Evolutionary conservation across 2,888 invertebrate genomes (phyloP).

Genomic region (Tetranychus truncatus): DNA sequence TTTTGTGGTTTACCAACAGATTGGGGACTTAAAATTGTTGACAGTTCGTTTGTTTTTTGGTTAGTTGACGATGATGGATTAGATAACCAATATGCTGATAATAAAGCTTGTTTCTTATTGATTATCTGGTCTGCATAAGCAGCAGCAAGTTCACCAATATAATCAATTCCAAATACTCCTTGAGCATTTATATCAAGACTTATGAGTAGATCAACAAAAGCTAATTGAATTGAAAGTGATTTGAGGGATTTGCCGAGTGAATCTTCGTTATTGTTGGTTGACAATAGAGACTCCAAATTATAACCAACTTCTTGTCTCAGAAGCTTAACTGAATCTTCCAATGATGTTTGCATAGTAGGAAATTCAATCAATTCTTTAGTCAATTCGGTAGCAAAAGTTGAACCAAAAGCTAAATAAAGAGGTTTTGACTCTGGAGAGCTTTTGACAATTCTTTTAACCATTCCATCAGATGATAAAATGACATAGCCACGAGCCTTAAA

Average conservation of each 20-base stretch:
- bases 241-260: not conserved
- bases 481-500: constrained; percentile 8
- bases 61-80: not conserved
- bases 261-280: not conserved
- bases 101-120: not conserved
- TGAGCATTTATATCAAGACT: not conserved
- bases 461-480: not conserved
- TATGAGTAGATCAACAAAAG: not conserved
- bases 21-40: not conserved
- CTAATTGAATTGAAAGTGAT: not conserved
- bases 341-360: not conserved
- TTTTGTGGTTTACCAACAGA: not conserved
- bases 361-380: not conserved
- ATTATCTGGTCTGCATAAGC: not conserved
- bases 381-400: not conserved
- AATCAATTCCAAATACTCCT: not conserved
- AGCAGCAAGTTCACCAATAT: constrained; percentile 7
- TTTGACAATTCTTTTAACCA: not conserved
- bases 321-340: not conserved
- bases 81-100: not conserved
- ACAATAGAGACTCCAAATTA: not conserved
- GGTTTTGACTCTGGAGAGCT: not conserved
- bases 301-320: not conserved
- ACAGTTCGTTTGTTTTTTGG: not conserved
- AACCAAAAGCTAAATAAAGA: not conserved